These are phyloP conservation scores for Mormyrops attenuatus DNA, from an alignment of 2,797 vertebrate genomes.

Conservation along the genomic window DNA sequence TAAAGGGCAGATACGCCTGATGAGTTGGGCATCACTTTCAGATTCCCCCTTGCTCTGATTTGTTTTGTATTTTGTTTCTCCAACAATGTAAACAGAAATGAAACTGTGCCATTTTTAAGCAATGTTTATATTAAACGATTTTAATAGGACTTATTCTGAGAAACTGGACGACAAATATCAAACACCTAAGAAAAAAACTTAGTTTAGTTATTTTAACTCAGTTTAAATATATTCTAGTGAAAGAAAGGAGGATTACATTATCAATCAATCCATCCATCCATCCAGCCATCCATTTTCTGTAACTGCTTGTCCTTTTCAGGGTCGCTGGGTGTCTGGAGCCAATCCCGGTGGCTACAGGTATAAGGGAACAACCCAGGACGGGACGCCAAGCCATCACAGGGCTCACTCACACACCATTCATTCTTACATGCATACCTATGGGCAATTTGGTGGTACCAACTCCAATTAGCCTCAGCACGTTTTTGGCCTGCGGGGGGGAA, in stretches of 20 bases:
- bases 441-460: background rate
- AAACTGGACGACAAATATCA: background rate
- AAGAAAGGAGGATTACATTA: background rate
- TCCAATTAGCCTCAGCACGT: background rate
- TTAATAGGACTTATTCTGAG: background rate
- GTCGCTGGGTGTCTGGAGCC: background rate
- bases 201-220: too few species aligned
- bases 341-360: background rate
- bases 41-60: background rate
- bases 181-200: background rate
- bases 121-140: background rate
- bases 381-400: background rate
- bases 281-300: background rate
- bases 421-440: background rate
- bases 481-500: background rate
- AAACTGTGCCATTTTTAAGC: background rate
- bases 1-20: background rate
- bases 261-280: background rate
- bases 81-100: background rate
- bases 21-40: background rate
- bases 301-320: background rate
- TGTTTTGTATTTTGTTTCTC: background rate
- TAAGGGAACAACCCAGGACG: background rate
- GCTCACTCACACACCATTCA: background rate
- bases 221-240: background rate